Evolutionary conservation across 2,888 invertebrate species (phyloP).

Genomic region (Brachyptera putata): DNA sequence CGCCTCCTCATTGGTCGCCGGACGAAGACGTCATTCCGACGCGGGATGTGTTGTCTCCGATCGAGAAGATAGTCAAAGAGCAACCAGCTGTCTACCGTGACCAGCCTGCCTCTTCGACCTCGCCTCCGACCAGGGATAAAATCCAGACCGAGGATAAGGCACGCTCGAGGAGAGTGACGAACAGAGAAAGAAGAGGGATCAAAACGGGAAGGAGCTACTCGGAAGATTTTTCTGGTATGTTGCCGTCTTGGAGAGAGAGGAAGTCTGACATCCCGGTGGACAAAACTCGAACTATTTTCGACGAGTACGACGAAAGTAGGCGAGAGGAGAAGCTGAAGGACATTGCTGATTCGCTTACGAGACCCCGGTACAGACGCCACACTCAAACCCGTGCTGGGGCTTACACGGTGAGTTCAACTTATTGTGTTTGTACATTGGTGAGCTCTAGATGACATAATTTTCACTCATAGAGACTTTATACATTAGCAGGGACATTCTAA

Average conservation of each 20-base stretch:
- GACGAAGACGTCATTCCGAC: constrained; percentile 37
- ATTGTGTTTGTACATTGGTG: too few species aligned
- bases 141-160: constrained; percentile 65
- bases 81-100: constrained; percentile 49
- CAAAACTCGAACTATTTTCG: constrained; percentile 24
- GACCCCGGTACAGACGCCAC: constrained; percentile 57
- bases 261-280: constrained; percentile 34
- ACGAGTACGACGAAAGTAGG: constrained; percentile 45
- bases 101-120: constrained; percentile 70
- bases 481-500: too few species aligned
- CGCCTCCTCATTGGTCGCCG: constrained; percentile 30
- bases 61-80: not conserved
- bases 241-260: constrained; percentile 36
- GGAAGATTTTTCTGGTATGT: constrained; percentile 39
- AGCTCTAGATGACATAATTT: too few species aligned
- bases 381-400: constrained; percentile 34
- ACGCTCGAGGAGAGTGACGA: constrained; percentile 38
- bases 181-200: constrained; percentile 39
- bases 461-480: too few species aligned
- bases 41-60: constrained; percentile 32
- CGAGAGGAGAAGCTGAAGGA: constrained; percentile 73
- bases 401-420: constrained; percentile 29
- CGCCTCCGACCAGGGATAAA: constrained; percentile 76
- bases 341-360: constrained; percentile 76
- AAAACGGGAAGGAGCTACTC: constrained; percentile 40